phyloP scores from a whole-genome alignment of 2,113 vertebrate species.

The Urocitellus parryii region DNA sequence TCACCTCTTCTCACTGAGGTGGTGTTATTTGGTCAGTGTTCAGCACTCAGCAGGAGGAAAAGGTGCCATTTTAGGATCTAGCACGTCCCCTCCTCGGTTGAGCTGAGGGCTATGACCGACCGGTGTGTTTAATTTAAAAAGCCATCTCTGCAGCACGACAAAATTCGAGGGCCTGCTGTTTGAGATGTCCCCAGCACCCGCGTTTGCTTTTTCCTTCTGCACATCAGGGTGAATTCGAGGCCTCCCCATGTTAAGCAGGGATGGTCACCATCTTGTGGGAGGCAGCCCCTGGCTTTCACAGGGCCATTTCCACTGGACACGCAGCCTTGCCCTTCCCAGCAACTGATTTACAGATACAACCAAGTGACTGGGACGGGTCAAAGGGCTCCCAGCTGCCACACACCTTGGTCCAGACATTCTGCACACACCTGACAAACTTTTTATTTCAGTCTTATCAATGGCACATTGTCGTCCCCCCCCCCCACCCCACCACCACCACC shows the following conservation, averaged over 20 bases:
- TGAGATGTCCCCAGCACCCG: conserved; percentile 78
- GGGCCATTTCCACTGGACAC: conserved; percentile 62
- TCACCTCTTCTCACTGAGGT: conserved; percentile 77
- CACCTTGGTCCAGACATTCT: conserved; percentile 68
- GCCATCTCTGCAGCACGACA: conserved; percentile 78
- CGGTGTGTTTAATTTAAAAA: conserved; percentile 69
- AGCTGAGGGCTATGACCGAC: conserved; percentile 75
- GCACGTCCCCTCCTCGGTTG: conserved; percentile 55
- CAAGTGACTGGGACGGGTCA: rapidly evolving
- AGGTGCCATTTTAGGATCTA: conserved; percentile 72
- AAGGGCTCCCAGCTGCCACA: not conserved
- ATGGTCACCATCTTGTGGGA: conserved; percentile 58
- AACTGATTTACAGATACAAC: conserved; percentile 54
- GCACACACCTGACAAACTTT: conserved; percentile 85
- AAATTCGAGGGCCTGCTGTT: conserved; percentile 78
- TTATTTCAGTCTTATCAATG: conserved; percentile 77
- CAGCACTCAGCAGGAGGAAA: not conserved
- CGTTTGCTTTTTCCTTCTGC: conserved; percentile 41
- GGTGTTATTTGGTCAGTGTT: conserved; percentile 22
- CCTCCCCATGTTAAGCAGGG: conserved; percentile 54
- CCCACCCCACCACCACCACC: conserved; percentile 13
- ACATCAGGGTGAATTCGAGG: conserved; percentile 63
- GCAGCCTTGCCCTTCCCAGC: conserved; percentile 36
- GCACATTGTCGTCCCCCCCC: conserved; percentile 82
- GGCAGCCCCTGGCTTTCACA: conserved; percentile 80